Evolutionary conservation across 2,888 invertebrate genomes (phyloP).

Genomic region (Pharmacophagus antenor): DNA sequence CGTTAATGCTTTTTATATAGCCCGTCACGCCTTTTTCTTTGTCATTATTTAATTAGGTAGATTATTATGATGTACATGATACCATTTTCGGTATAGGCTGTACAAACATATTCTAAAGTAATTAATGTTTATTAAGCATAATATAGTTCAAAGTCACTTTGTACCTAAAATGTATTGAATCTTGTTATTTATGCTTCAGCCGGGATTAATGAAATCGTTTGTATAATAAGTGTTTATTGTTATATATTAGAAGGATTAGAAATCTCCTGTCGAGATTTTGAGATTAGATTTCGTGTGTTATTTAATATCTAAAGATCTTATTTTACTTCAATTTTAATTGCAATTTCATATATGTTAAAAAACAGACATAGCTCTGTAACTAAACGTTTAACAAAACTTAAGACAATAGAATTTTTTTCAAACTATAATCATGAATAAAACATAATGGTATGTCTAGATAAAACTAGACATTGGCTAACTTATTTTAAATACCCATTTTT

Average conservation of each 20-base stretch:
- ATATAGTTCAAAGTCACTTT: slow-evolving; percentile 48
- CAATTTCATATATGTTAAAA: slow-evolving; percentile 25
- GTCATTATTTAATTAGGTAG: slow-evolving; percentile 9
- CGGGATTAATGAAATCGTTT: slow-evolving; percentile 36
- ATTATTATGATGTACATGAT: slow-evolving; percentile 1
- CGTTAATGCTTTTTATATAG: slow-evolving; percentile 15
- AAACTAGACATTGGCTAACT: too few species aligned
- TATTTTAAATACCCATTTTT: too few species aligned
- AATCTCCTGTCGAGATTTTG: slow-evolving; percentile 36
- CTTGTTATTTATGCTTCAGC: slow-evolving; percentile 36
- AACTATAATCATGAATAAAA: neutral
- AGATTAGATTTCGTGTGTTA: slow-evolving; percentile 38
- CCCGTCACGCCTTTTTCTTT: slow-evolving; percentile 13
- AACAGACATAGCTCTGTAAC: neutral
- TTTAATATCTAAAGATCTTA: slow-evolving; percentile 38
- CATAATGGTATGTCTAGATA: too few species aligned
- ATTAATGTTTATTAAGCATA: slow-evolving; percentile 32
- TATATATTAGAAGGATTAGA: slow-evolving; percentile 37
- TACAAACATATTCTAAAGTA: slow-evolving; percentile 17
- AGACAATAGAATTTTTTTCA: neutral
- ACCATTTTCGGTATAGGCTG: slow-evolving; percentile 5
- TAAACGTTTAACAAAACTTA: neutral
- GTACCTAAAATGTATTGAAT: slow-evolving; percentile 45
- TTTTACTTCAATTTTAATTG: slow-evolving; percentile 31
- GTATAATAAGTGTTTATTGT: slow-evolving; percentile 37